phyloP scores from a whole-genome alignment of 2,888 invertebrate genomes.

The Pachydiplax longipennis region DNA sequence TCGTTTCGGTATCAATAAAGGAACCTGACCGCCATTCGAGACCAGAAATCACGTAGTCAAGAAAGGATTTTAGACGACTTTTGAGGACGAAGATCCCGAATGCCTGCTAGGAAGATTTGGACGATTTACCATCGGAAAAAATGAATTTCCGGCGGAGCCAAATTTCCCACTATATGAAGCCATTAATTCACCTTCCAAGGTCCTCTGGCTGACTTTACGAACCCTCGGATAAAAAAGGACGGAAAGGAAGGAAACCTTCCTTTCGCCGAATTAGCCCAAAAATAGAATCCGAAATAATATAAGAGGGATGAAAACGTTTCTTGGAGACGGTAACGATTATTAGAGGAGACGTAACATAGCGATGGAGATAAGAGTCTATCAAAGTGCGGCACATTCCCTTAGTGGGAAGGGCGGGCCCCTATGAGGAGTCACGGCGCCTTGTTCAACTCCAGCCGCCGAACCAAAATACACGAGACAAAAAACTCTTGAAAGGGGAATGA shows the following conservation, averaged over 20 bases:
- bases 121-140: neutral
- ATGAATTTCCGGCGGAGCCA: neutral
- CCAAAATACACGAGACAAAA: slow-evolving; percentile 40
- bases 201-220: neutral
- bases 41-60: neutral
- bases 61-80: neutral
- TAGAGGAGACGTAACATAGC: neutral
- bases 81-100: neutral
- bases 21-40: neutral
- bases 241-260: neutral
- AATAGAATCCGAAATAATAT: neutral
- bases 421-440: slow-evolving; percentile 1
- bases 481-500: neutral
- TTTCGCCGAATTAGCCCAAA: neutral
- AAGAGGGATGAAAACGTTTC: neutral
- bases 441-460: slow-evolving; percentile 16
- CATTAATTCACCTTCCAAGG: neutral
- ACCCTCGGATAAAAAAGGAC: neutral
- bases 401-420: neutral
- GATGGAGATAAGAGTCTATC: neutral
- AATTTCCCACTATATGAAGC: neutral
- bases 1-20: neutral
- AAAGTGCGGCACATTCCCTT: neutral
- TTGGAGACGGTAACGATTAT: neutral
- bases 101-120: neutral